These are phyloP conservation scores for Onychomys arenicola DNA, from an alignment of 2,797 vertebrate species.

Conservation along the genomic window DNA sequence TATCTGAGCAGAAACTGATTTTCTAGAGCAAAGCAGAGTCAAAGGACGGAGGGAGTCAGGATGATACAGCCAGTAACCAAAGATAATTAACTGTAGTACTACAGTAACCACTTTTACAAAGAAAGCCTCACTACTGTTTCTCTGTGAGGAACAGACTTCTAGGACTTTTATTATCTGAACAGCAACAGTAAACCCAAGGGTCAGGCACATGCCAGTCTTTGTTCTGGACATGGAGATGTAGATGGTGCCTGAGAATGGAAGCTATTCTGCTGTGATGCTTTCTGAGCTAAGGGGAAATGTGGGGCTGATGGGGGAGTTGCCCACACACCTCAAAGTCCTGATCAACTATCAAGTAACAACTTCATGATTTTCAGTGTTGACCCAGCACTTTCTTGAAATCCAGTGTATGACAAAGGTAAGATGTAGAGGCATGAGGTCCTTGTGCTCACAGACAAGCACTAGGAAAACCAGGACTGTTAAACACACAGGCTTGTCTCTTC, in stretches of 20 bases:
- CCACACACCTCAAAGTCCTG: not conserved
- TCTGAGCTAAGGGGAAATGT: not conserved
- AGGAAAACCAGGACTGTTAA: not conserved
- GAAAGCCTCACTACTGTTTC: not conserved
- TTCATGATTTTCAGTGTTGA: not conserved
- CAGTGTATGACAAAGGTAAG: not conserved
- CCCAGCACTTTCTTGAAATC: not conserved
- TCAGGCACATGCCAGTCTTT: not conserved
- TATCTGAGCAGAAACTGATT: not conserved
- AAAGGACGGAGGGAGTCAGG: not conserved
- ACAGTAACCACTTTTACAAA: not conserved
- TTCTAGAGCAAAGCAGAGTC: not conserved
- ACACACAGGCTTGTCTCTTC: not conserved
- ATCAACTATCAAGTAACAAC: not conserved
- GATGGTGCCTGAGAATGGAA: not conserved
- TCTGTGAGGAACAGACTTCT: not conserved
- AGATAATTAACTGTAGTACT: not conserved
- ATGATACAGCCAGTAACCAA: not conserved
- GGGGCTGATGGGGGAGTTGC: not conserved
- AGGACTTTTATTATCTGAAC: not conserved
- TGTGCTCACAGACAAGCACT: not conserved
- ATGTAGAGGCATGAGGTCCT: accelerated
- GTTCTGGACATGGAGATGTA: not conserved
- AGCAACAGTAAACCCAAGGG: not conserved
- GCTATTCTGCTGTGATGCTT: not conserved